Evolutionary conservation across 2,888 invertebrate genomes (phyloP).

Genomic region (Drosophila incognita): DNA sequence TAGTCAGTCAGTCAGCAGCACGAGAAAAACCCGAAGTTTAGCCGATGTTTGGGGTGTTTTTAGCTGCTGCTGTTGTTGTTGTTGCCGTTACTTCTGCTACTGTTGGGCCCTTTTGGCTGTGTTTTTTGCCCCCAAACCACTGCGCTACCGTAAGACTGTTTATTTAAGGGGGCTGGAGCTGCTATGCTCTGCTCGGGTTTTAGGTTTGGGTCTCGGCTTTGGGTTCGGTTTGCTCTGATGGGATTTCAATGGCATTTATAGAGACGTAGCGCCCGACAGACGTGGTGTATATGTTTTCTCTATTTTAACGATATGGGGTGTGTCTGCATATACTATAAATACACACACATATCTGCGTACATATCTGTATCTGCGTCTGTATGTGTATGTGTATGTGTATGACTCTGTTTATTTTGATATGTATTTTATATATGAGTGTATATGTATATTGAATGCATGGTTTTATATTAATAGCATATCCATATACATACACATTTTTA

Average conservation of each 20-base stretch:
- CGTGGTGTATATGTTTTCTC: conserved; percentile 37
- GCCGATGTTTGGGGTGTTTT: conserved; percentile 71
- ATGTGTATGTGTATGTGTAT: conserved; percentile 5
- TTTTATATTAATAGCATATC: conserved; percentile 26
- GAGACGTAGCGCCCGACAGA: conserved; percentile 62
- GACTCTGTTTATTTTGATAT: conserved; percentile 36
- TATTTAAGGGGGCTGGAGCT: conserved; percentile 17
- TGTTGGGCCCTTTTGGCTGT: conserved; percentile 42
- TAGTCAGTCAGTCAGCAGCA: conserved; percentile 18
- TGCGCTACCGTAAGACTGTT: conserved; percentile 39
- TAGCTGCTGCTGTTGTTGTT: background rate
- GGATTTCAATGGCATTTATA: conserved; percentile 43
- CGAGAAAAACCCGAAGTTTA: conserved; percentile 52
- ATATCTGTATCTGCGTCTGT: conserved; percentile 32
- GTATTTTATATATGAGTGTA: conserved; percentile 27
- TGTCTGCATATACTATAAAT: conserved; percentile 16
- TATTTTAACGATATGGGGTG: conserved; percentile 50
- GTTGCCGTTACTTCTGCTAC: conserved; percentile 9
- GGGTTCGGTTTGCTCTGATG: conserved; percentile 48
- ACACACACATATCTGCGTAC: conserved; percentile 2
- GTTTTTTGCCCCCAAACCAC: conserved; percentile 33
- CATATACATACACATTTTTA: conserved; percentile 12
- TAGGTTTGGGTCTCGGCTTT: conserved; percentile 12
- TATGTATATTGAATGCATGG: conserved; percentile 28
- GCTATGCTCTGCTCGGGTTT: background rate